Conservation (phyloP, 2,113 vertebrate species). For the Anhinga anhinga region DNA sequence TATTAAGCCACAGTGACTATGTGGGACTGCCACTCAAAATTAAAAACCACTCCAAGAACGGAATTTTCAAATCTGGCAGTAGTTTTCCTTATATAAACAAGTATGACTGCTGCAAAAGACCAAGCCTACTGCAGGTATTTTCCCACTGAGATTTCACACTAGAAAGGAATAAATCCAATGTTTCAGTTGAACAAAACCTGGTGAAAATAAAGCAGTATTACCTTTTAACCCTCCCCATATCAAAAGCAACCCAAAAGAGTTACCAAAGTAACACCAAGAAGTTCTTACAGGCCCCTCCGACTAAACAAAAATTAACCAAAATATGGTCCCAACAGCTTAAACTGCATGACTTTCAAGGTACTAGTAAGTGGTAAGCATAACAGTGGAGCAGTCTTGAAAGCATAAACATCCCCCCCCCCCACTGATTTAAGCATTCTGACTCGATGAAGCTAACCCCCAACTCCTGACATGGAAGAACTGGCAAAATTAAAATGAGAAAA, state of each 20-base stretch:
- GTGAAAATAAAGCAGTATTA: not conserved
- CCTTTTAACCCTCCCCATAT: not conserved
- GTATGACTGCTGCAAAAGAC: not conserved
- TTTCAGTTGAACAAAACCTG: accelerated
- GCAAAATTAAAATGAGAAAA: not conserved
- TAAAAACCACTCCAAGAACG: not conserved
- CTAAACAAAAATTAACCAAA: not conserved
- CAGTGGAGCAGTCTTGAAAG: not conserved
- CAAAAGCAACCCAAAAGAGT: not conserved
- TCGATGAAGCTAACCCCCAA: not conserved
- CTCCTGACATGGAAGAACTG: accelerated
- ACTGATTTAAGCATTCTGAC: not conserved
- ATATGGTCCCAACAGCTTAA: not conserved
- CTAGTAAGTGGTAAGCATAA: not conserved
- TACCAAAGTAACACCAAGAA: not conserved
- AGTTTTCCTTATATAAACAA: not conserved
- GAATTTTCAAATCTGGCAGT: not conserved
- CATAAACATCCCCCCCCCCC: not conserved
- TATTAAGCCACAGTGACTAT: not conserved
- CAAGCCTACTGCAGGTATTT: not conserved
- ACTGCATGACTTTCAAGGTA: not conserved
- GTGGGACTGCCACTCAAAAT: not conserved
- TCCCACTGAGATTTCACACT: not conserved
- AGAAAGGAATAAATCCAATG: not conserved
- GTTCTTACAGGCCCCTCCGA: not conserved